Conservation (phyloP, 2,888 invertebrate species). For the Elmis aenea region DNA sequence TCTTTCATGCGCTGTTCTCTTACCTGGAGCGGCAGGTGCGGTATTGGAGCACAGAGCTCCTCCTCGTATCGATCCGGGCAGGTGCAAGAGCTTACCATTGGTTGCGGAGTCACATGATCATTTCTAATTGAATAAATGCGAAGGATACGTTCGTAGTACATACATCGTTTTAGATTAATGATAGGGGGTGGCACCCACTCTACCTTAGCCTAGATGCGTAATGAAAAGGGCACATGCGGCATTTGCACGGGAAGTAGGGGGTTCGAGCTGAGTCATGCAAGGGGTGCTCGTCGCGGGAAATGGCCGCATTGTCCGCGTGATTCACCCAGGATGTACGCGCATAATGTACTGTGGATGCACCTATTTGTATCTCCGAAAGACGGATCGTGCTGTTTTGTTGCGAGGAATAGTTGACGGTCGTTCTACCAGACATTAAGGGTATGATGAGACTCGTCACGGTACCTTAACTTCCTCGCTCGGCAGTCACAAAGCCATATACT, state of each 20-base stretch:
- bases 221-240: conserved; percentile 25
- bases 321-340: conserved; percentile 43
- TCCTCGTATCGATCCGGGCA: conserved; percentile 42
- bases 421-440: conserved; percentile 20
- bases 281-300: conserved; percentile 31
- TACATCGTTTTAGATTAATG: conserved; percentile 13
- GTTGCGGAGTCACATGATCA: conserved; percentile 27
- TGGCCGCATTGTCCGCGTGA: conserved; percentile 42
- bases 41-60: conserved; percentile 38
- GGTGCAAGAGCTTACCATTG: conserved; percentile 41
- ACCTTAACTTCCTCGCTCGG: conserved; percentile 21
- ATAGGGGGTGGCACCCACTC: conserved; percentile 13
- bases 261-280: conserved; percentile 26
- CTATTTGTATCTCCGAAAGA: conserved; percentile 34
- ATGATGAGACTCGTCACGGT: conserved; percentile 32
- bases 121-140: conserved; percentile 30
- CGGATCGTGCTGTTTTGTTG: conserved; percentile 33
- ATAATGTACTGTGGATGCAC: conserved; percentile 43
- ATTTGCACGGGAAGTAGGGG: conserved; percentile 25
- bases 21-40: conserved; percentile 40
- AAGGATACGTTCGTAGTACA: conserved; percentile 8
- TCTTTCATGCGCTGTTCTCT: conserved; percentile 37
- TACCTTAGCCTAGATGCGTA: conserved; percentile 12
- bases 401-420: conserved; percentile 24
- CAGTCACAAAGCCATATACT: conserved; percentile 8